Percentiles rank a stretch among this genome's conserved stretches.
Conservation (phyloP, 2,113 vertebrate genomes). For the Corythoichthys haematopterus region DNA sequence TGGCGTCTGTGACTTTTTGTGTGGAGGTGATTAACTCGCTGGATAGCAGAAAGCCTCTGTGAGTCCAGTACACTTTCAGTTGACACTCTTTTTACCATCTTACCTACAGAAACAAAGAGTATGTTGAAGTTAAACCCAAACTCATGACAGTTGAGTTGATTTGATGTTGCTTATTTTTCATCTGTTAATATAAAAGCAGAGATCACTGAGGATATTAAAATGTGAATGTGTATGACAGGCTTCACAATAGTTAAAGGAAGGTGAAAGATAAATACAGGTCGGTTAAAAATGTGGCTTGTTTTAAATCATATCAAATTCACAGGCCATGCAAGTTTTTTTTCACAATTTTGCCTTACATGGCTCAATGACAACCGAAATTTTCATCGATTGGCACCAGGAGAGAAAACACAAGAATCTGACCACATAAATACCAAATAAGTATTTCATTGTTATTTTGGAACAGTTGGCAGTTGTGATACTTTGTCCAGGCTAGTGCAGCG, state of each 20-base stretch:
- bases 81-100: background rate
- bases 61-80: background rate
- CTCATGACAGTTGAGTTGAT: background rate
- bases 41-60: too few relatives aligned
- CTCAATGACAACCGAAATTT: slow-evolving; percentile 13
- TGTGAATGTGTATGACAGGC: background rate
- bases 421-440: slow-evolving; percentile 33
- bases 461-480: slow-evolving; percentile 30
- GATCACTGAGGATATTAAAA: slow-evolving; percentile 5
- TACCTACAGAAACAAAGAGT: background rate
- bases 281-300: background rate
- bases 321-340: background rate
- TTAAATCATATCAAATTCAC: slow-evolving; percentile 1
- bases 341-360: background rate
- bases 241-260: background rate
- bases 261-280: slow-evolving; percentile 1
- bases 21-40: too few relatives aligned
- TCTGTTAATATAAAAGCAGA: background rate
- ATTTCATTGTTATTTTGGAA: slow-evolving; percentile 43
- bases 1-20: too few relatives aligned
- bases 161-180: slow-evolving; percentile 1
- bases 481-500: slow-evolving; percentile 12
- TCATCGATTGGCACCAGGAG: background rate
- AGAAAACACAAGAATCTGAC: slow-evolving; percentile 32
- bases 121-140: background rate